phyloP scores from a whole-genome alignment of 1,140 invertebrate genomes.

The Manduca sexta region DNA sequence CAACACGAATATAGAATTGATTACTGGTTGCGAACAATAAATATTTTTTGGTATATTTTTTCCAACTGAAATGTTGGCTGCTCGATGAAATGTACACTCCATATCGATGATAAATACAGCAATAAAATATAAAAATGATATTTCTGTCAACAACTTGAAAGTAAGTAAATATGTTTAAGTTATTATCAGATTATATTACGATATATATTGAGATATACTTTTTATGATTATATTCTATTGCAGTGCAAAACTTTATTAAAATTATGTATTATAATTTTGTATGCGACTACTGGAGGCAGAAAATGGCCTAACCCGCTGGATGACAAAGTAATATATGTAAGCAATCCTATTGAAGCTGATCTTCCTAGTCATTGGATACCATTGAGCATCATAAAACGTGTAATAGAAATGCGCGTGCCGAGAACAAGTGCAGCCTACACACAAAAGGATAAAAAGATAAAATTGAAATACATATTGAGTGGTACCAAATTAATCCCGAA shows the following conservation, averaged over 20 bases:
- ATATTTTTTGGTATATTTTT: too few species aligned
- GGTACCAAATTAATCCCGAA: too few species aligned
- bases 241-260: background rate
- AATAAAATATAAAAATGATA: constrained; percentile 1
- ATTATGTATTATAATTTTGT: background rate
- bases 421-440: background rate
- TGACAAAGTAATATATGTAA: constrained; percentile 4
- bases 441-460: background rate
- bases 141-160: background rate
- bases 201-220: too few species aligned
- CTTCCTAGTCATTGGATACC: constrained; percentile 9
- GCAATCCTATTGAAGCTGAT: constrained; percentile 8
- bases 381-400: constrained; percentile 1
- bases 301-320: constrained; percentile 8
- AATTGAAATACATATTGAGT: background rate
- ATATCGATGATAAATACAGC: too few species aligned
- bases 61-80: too few species aligned
- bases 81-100: too few species aligned
- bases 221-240: background rate
- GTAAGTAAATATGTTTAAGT: constrained; percentile 1
- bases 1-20: constrained; percentile 7
- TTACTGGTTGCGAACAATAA: too few species aligned
- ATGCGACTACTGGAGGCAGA: background rate
- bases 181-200: too few species aligned
- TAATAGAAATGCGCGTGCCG: constrained; percentile 4